Percentiles rank a stretch among this genome's conserved stretches.
Evolutionary conservation across 2,113 vertebrate genomes (phyloP).

Genomic region (Onychostruthus taczanowskii): DNA sequence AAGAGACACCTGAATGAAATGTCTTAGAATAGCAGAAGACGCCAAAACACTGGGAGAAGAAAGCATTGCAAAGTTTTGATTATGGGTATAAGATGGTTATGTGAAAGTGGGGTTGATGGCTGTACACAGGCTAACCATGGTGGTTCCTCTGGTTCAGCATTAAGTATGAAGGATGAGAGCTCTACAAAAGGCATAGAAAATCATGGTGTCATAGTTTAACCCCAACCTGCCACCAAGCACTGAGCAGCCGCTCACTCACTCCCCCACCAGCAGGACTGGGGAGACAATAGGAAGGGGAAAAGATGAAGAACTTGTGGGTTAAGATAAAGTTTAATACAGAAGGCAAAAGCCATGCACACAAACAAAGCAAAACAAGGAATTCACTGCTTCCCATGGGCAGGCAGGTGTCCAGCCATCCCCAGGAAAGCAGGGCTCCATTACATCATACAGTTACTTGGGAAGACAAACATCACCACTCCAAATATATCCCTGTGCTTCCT

Average conservation of each 20-base stretch:
- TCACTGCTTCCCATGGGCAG: neutral
- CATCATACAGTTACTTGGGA: neutral
- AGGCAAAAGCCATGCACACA: neutral
- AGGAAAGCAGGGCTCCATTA: neutral
- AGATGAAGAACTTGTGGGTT: neutral
- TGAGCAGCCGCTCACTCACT: accelerated
- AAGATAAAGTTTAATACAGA: neutral
- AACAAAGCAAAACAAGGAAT: neutral
- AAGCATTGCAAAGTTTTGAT: neutral
- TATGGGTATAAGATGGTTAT: neutral
- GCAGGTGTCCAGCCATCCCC: neutral
- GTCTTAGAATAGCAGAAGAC: neutral
- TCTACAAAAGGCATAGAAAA: neutral
- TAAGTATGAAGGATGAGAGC: neutral
- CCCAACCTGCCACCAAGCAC: neutral
- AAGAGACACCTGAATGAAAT: neutral
- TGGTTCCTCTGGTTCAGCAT: accelerated
- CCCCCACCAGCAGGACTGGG: neutral
- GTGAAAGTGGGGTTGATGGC: neutral
- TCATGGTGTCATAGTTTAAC: neutral
- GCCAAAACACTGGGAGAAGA: neutral
- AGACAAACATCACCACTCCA: neutral
- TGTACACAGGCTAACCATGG: neutral
- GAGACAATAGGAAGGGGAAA: neutral
- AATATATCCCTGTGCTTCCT: neutral